phyloP scores from a whole-genome alignment of 1,140 invertebrate genomes.

The Bombus sylvicola region DNA sequence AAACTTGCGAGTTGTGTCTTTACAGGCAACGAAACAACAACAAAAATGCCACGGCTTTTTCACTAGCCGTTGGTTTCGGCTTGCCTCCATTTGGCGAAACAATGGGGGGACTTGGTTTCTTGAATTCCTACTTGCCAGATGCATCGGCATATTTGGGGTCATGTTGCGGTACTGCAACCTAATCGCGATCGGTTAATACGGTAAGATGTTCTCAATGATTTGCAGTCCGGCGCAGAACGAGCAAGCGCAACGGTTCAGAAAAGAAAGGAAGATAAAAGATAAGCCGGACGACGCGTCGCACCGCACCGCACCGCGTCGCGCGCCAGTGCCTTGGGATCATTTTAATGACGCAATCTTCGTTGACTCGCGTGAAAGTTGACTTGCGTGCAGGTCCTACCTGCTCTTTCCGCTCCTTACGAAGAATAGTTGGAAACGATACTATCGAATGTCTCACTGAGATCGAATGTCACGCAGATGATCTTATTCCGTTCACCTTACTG shows the following conservation, averaged over 20 bases:
- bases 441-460: slow-evolving; percentile 16
- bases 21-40: too few relatives aligned
- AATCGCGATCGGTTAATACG: slow-evolving; percentile 62
- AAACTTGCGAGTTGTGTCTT: background rate
- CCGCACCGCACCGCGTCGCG: too few relatives aligned
- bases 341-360: slow-evolving; percentile 37
- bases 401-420: slow-evolving; percentile 1
- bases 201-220: slow-evolving; percentile 37
- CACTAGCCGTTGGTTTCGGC: background rate
- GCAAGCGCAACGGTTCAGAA: background rate
- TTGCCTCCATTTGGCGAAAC: slow-evolving; percentile 13
- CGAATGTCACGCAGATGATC: background rate
- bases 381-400: background rate
- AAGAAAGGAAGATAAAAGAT: slow-evolving; percentile 17
- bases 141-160: slow-evolving; percentile 52
- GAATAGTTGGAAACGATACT: slow-evolving; percentile 27
- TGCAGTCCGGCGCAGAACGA: background rate
- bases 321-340: background rate
- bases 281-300: background rate
- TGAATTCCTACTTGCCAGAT: slow-evolving; percentile 18
- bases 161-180: slow-evolving; percentile 60
- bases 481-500: background rate
- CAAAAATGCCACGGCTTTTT: background rate
- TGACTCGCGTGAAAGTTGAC: slow-evolving; percentile 38
- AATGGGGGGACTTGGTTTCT: slow-evolving; percentile 21